Percentiles rank a stretch among this genome's conserved stretches.
These are phyloP conservation scores for Micoletzkya japonica DNA, from an alignment of 2,888 invertebrate species.

Conservation along the genomic window DNA sequence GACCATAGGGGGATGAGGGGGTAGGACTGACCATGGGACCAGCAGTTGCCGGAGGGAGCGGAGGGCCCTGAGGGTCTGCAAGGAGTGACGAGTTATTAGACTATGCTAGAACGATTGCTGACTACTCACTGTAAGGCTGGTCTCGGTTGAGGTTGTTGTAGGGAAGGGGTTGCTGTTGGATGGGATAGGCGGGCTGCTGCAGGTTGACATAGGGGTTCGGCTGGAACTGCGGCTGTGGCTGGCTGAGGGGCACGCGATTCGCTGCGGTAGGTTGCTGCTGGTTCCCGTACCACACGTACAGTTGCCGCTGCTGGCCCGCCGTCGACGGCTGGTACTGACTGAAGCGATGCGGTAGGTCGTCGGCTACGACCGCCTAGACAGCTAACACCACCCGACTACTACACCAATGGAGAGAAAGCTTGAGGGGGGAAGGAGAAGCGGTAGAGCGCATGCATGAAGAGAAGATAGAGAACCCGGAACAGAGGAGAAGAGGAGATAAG, in stretches of 20 bases:
- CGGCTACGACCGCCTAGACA: neutral
- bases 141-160: conserved; percentile 25
- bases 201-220: neutral
- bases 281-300: conserved; percentile 23
- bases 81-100: neutral
- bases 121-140: neutral
- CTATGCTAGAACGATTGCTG: neutral
- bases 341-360: neutral
- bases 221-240: neutral
- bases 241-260: too few species aligned
- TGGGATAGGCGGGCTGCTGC: neutral
- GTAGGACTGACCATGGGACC: too few species aligned
- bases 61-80: neutral
- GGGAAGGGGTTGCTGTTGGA: conserved; percentile 3
- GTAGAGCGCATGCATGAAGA: neutral
- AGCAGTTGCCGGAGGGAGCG: neutral
- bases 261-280: conserved; percentile 7
- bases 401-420: neutral
- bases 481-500: neutral
- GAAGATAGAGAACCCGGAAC: neutral
- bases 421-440: neutral
- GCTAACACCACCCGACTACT: neutral
- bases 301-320: conserved; percentile 8
- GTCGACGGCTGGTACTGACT: conserved; percentile 24
- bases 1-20: too few species aligned